Conservation (phyloP, 2,888 invertebrate genomes). For the Drosophila seclusa region DNA sequence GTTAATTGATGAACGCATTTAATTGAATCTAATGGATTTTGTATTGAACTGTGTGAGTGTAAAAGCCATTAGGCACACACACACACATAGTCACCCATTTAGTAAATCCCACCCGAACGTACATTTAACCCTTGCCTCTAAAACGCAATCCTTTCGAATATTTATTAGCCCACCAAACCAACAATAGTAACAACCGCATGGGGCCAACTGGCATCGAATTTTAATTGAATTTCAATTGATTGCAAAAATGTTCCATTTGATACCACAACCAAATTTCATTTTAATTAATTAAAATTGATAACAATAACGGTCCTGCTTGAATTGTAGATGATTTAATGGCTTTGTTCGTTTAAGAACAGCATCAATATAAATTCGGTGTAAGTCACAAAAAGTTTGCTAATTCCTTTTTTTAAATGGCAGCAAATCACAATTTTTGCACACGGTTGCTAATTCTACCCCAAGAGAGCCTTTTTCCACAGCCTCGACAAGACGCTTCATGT, state of each 20-base stretch:
- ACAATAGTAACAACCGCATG: slow-evolving; percentile 11
- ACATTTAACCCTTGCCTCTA: slow-evolving; percentile 37
- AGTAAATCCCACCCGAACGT: neutral
- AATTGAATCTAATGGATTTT: slow-evolving; percentile 76
- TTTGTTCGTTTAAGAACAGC: neutral
- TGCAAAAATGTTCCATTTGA: slow-evolving; percentile 68
- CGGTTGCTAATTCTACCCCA: neutral
- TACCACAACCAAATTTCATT: slow-evolving; percentile 66
- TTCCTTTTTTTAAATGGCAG: neutral
- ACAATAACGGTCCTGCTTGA: slow-evolving; percentile 53
- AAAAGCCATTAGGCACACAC: slow-evolving; percentile 57
- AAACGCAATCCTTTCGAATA: slow-evolving; percentile 38
- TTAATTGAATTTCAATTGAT: slow-evolving; percentile 81
- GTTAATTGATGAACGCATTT: slow-evolving; percentile 77
- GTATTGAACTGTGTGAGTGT: slow-evolving; percentile 30
- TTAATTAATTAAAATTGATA: slow-evolving; percentile 78
- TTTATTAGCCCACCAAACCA: slow-evolving; percentile 26
- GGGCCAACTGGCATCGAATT: slow-evolving; percentile 57
- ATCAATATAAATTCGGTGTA: neutral
- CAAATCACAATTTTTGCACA: neutral
- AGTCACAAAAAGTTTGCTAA: neutral
- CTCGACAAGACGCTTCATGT: neutral
- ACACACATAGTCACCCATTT: neutral
- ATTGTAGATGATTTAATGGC: slow-evolving; percentile 36
- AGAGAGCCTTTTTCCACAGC: neutral